These are phyloP conservation scores for Sinocyclocheilus anshuiensis DNA, from an alignment of 2,113 vertebrate species.

Conservation along the genomic window DNA sequence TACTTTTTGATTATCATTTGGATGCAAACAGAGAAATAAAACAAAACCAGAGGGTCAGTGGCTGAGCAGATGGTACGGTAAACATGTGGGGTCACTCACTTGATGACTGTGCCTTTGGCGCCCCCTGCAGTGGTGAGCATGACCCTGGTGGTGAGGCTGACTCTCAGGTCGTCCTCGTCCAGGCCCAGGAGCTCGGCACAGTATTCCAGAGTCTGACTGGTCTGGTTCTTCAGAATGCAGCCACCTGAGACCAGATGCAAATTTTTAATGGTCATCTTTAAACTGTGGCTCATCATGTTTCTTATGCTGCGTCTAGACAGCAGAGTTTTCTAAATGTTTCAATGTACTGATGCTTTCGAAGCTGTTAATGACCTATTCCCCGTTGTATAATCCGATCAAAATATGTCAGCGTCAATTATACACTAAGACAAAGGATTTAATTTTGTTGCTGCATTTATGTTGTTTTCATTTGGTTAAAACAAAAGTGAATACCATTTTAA, in stretches of 20 bases:
- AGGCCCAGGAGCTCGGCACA: conserved; percentile 91
- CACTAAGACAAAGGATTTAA: not conserved
- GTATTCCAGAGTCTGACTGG: conserved; percentile 80
- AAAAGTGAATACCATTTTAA: not conserved
- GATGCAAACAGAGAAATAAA: conserved; percentile 35
- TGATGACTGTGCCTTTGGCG: conserved; percentile 98
- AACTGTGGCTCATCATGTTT: not conserved
- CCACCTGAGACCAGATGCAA: conserved; percentile 79
- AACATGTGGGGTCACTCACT: conserved; percentile 78
- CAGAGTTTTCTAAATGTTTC: not conserved
- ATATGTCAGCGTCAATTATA: not conserved
- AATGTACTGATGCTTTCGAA: not conserved
- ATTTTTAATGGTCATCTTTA: not conserved
- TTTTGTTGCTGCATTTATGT: not conserved
- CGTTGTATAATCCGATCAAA: not conserved
- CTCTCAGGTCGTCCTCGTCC: conserved; percentile 89
- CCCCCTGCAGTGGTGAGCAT: conserved; percentile 99
- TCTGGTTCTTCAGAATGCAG: conserved; percentile 86
- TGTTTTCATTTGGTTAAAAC: not conserved
- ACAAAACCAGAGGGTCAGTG: conserved; percentile 6
- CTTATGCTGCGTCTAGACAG: not conserved
- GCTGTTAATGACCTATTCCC: not conserved
- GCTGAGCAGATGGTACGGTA: not conserved
- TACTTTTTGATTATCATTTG: not conserved
- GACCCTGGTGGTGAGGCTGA: conserved; percentile 92